Conservation (phyloP, 1,140 invertebrate species). For the Mya arenaria region DNA sequence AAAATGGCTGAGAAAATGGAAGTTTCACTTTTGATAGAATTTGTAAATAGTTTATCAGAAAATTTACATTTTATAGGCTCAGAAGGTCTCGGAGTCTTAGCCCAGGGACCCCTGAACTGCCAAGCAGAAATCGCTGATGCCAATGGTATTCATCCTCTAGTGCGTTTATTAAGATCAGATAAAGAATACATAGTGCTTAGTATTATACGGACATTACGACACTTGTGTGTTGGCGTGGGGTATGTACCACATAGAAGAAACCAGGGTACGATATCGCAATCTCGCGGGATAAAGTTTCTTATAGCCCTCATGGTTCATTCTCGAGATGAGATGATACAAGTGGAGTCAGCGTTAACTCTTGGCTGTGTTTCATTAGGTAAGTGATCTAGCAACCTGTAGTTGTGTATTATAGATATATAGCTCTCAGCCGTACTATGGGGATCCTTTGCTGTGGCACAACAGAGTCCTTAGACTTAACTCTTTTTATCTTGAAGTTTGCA, state of each 20-base stretch:
- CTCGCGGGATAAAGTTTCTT: conserved; percentile 74
- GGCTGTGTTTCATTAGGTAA: conserved; percentile 76
- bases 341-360: conserved; percentile 78
- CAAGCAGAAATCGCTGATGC: conserved; percentile 74
- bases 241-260: conserved; percentile 76
- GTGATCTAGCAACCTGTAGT: conserved; percentile 31
- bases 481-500: too few relatives aligned
- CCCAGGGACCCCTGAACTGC: conserved; percentile 75
- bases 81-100: conserved; percentile 77
- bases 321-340: conserved; percentile 75
- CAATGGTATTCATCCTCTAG: conserved; percentile 77
- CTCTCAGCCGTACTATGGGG: too few relatives aligned
- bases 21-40: conserved; percentile 77
- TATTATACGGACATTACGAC: conserved; percentile 75
- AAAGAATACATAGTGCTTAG: conserved; percentile 79
- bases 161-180: conserved; percentile 71
- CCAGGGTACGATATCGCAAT: conserved; percentile 75
- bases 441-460: too few relatives aligned
- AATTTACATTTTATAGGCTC: conserved; percentile 79
- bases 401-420: neutral
- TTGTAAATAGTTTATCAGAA: conserved; percentile 76
- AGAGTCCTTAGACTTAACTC: too few relatives aligned
- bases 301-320: conserved; percentile 78
- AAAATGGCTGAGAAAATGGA: conserved; percentile 78
- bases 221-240: conserved; percentile 78